Base-by-base conservation (phyloP, 2,797 vertebrate genomes). In the Neosilurus mollespiculum region DNA sequence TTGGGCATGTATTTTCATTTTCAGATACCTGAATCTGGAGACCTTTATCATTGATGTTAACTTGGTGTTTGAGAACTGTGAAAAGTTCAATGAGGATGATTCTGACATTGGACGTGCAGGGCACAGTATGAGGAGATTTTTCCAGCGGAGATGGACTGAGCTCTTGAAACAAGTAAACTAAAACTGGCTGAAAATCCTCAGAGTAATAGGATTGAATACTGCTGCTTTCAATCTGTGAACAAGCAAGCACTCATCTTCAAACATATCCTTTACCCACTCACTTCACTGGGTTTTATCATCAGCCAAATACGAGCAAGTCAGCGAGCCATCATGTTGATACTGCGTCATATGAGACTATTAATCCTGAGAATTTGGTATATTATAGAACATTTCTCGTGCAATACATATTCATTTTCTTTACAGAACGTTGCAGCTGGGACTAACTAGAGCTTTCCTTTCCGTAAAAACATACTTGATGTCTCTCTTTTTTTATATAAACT, bases 21-120 rank as follows among this genome's bases (percentile, higher is more conserved):
- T 89, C 83, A 97, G 96, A 88, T 97, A 97, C 87, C 90, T 93
- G 62, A 96, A 93, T 86, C 93, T 95, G 85, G 96, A 96, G 91
- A 94, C 94, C 7, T 97, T 97, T 91, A 95, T 96, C 72, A 91
- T 96, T 58, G 96, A 97, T 86, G 94, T 96, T 90, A 96, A 95
- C 92, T 93, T 97, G 90, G 96, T 97, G 89, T 97, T 97, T 90
- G 95, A 97, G 92, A 97, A 97, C 95, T 97, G 96, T 92, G 96
- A 97, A 94, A 96, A 94, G 79, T 97, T 96, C 90, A 97, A 97
- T 84, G 96, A 97, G 94, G 96, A 97, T 72, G 93, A 96, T 86
- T 97, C 96, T 81, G 96, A 96, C 86, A 96, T 97, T 87, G 96
- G 96, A 86, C 94, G 95, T 89, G 96, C 96, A 67, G 96, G 96